Evolutionary conservation across 2,888 invertebrate species (phyloP), one percentile per base, ranked within the genome.

Genomic region (Campoletis raptor): DNA sequence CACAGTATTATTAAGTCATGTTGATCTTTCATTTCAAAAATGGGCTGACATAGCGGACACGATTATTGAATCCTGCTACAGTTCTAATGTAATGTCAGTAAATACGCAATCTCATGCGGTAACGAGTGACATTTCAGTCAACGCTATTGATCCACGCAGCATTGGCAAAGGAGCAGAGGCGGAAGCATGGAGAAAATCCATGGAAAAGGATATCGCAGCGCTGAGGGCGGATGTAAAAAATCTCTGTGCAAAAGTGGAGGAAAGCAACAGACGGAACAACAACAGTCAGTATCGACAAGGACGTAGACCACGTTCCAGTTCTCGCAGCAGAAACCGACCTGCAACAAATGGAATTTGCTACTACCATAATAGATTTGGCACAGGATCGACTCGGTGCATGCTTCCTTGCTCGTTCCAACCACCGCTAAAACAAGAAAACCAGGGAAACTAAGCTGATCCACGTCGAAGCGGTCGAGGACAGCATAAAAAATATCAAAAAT

Each of bases 371-470:
- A 42, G 61, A 15, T 61, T 76, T 30, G 61, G 42, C 10, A 42
- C 24, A 21, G 10, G 40, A 40, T 21, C 74, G 24, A 74, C 5
- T 0, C 42, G 24, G 24, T 74, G 74, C 61, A 54, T 21, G 5
- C 57, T 61, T 18, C 74, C 57, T 21, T 64, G 74, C 57, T 24
- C 74, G 7, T 76, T 66, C 37, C 67, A 82, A 24, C 73, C 57
- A 52, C 54, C 42, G 42, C 30, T 76, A 18, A 30, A 30, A 61
- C 18, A 40, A 40, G 61, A 18, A 10, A 76, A 54, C 42, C 57
- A 61, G 84, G 84, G 61, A 84, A 86, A 86, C 81, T 86, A 57
- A 54, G 66, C 81, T 81, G 81, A 61, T 69, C 66, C 72, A 54
- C 37, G 42, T 81, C 52, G 52, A 40, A 57, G 30, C 74, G 48